Base-by-base conservation (phyloP, 1,140 invertebrate genomes). In the Brachionus rotundiformis region DNA sequence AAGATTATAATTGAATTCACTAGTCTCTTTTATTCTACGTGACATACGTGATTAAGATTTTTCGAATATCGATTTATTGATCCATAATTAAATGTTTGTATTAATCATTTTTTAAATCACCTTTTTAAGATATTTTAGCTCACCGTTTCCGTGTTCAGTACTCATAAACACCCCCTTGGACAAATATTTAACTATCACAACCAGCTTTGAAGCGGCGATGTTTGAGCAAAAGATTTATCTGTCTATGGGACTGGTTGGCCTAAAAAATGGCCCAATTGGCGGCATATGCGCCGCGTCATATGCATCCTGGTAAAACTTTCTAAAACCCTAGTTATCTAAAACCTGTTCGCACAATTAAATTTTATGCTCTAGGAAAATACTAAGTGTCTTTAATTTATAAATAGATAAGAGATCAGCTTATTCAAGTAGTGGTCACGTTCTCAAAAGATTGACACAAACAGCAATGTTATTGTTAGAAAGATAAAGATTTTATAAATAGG, bases 41-140 rank as follows among this genome's bases (percentile, higher is more conserved):
- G 63, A 68, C 31, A 19, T 36, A 68, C 63, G 63, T 68, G 63
- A 33, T 33, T 36, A 16, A 63, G 61, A 63, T 63, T 63, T 27
- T 27, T 33, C n/a, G 13, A 33, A 29, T 63, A 68, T 68, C 63
- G 63, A 68, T 68, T 68, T 68, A 68, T 68, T 68, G 63, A 68
- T 68, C 61, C 29, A 29, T 63, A 29, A 63, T 63, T 63, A 33
- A 63, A 63, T 68, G 63, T 68, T 68, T 68, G 33, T 68, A 68
- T 68, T 68, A 33, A 68, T 68, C 16, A 33, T 68, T 68, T 36
- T 33, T 68, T 63, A 54, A 54, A 54, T 54, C 47, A 54, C 25
- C 61, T 63, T 63, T n/a, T 63, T 29, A 63, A 29, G 61, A 63
- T 29, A 33, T 29, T 29, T 29, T 63, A 63, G 29, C 25, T 63